Evolutionary conservation across 2,113 vertebrate species (phyloP), one percentile per base, ranked within the genome.

Genomic region (Eolophus roseicapilla): DNA sequence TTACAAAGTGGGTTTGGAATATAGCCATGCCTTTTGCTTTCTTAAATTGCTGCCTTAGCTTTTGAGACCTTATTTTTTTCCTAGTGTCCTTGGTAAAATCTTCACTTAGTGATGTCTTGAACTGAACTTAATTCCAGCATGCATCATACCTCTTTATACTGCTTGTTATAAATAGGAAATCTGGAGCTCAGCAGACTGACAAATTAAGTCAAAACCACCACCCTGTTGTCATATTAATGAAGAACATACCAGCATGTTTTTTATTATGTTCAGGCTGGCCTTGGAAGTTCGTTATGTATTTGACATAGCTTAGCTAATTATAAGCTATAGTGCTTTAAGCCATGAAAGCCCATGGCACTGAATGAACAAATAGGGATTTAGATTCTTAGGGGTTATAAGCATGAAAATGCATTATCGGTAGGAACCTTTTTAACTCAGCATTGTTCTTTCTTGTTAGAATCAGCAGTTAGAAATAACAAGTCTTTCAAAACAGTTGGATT

Each of bases 221-320:
- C 64, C 77, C 68, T 90, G 20, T 92, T 91, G 75, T 85, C 60
- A 55, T 93, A 65, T 82, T 93, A 93, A 93, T 70, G 55, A 77
- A 59, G 46, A 76, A 81, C 33, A 69, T 63, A 65, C 29, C 87
- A 87, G 35, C 53, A 94, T 79, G 50, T 7, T 84, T 92, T 53
- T 80, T 92, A 71, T 46, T 93, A 69, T 73, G 37, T 88, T 90
- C 83, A 85, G 15, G 28, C 43, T 52, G 69, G 67, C 77, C 79
- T 76, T 78, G 9, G 49, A 62, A 29, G n/a, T 53, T 92, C 96
- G 47, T 70, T 76, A 52, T 83, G 37, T 27, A 71, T 80, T 82
- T 85, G 65, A 90, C 50, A 84, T 50, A 93, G 31, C 19, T 59
- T 83, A 75, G 83, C 90, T 96, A 92, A 95, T 91, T 94, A 87